These are phyloP conservation scores for Leptocoma aspasia DNA, from an alignment of 2,113 vertebrate genomes.

Conservation along the genomic window DNA sequence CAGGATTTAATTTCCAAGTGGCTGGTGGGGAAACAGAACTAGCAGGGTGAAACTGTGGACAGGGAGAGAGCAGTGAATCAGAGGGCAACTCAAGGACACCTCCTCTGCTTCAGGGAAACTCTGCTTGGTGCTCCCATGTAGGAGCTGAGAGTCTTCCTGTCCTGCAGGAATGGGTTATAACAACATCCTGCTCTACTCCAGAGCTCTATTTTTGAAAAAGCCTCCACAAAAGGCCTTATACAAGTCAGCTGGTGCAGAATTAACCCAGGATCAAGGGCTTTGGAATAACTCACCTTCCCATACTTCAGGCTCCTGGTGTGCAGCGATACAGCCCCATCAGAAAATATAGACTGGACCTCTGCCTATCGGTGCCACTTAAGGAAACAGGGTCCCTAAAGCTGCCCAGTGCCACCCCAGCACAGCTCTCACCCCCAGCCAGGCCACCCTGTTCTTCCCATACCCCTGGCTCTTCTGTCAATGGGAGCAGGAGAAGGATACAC, in stretches of 20 bases:
- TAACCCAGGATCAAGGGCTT: not conserved
- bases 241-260: not conserved
- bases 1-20: not conserved
- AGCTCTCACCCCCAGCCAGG: not conserved
- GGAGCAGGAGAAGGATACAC: slow-evolving; percentile 79
- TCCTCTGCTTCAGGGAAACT: not conserved
- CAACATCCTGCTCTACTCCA: not conserved
- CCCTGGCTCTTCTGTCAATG: not conserved
- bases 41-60: not conserved
- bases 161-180: not conserved
- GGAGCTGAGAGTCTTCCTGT: not conserved
- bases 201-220: not conserved
- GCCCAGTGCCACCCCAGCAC: not conserved
- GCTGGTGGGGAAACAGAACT: not conserved
- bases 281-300: slow-evolving; percentile 82
- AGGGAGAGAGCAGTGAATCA: not conserved
- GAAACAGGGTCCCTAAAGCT: not conserved
- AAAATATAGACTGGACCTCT: slow-evolving; percentile 94
- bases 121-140: accelerated
- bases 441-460: not conserved
- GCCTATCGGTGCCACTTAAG: slow-evolving; percentile 78
- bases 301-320: slow-evolving; percentile 97
- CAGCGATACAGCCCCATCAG: slow-evolving; percentile 89
- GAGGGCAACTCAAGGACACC: not conserved
- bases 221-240: not conserved